These are phyloP conservation scores for Misgurnus anguillicaudatus DNA, from an alignment of 2,113 vertebrate species.

Conservation along the genomic window DNA sequence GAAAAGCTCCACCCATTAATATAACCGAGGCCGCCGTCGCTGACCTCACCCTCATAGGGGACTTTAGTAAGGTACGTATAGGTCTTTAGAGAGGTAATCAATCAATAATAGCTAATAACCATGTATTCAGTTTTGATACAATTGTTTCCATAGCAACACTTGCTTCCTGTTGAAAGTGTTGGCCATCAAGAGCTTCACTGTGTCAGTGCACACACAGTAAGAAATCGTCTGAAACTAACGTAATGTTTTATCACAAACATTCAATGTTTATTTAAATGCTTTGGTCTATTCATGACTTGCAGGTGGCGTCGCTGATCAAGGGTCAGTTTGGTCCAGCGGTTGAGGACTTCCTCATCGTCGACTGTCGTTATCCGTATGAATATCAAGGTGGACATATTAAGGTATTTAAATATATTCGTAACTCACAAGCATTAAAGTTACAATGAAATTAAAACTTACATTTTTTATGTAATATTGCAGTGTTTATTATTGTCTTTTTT, in stretches of 20 bases:
- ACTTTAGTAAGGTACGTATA: conserved; percentile 57
- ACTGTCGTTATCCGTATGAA: conserved; percentile 67
- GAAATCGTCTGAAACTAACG: not conserved
- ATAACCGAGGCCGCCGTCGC: conserved; percentile 29
- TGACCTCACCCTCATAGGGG: conserved; percentile 57
- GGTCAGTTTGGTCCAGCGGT: conserved; percentile 52
- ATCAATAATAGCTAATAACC: too few relatives aligned
- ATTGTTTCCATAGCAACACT: conserved; percentile 49
- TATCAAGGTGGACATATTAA: conserved; percentile 64
- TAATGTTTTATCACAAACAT: too few relatives aligned
- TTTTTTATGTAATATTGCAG: too few relatives aligned
- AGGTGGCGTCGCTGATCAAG: conserved; percentile 59
- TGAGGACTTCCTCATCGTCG: conserved; percentile 57
- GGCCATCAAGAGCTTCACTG: conserved; percentile 57
- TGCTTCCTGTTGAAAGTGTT: conserved; percentile 53
- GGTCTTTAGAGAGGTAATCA: too few relatives aligned
- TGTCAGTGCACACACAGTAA: conserved; percentile 59
- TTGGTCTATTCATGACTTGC: conserved; percentile 38
- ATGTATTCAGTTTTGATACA: not conserved
- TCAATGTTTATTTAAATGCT: not conserved
- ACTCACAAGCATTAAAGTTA: not conserved
- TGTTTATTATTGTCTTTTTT: too few relatives aligned
- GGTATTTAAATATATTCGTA: conserved; percentile 41
- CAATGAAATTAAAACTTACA: too few relatives aligned
- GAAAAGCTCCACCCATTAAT: not conserved